Conservation (phyloP, 2,888 invertebrate genomes). For the Caenorhabditis sp. region DNA sequence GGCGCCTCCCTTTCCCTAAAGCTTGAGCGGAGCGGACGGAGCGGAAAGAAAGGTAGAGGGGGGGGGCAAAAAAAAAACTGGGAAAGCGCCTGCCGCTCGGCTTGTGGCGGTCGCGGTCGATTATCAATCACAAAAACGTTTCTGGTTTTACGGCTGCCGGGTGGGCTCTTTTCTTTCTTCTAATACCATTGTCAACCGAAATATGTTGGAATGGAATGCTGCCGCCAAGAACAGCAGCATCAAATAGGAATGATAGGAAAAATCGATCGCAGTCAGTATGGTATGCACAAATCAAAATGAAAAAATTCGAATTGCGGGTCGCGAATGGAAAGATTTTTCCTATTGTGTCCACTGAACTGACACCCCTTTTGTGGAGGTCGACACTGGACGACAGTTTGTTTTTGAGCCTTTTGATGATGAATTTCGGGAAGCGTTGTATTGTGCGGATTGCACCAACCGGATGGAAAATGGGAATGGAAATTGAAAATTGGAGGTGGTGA, state of each 20-base stretch:
- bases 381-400: constrained; percentile 54
- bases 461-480: constrained; percentile 29
- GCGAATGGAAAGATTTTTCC: constrained; percentile 6
- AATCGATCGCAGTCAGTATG: too few relatives aligned
- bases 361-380: constrained; percentile 32
- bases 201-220: constrained; percentile 30
- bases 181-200: constrained; percentile 50
- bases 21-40: neutral
- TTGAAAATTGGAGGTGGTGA: too few relatives aligned
- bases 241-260: too few relatives aligned
- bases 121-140: constrained; percentile 37
- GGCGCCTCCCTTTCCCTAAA: neutral
- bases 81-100: constrained; percentile 1
- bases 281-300: constrained; percentile 15
- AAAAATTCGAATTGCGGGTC: constrained; percentile 9
- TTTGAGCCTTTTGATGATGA: constrained; percentile 38
- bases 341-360: constrained; percentile 28
- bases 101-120: constrained; percentile 21
- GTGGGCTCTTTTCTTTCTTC: constrained; percentile 37
- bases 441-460: constrained; percentile 22
- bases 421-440: constrained; percentile 28
- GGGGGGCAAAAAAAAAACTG: neutral
- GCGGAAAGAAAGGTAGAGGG: too few relatives aligned
- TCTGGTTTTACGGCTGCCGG: constrained; percentile 39
- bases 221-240: neutral